These are phyloP conservation scores for Globodera rostochiensis DNA, from an alignment of 1,140 invertebrate species.

Conservation along the genomic window DNA sequence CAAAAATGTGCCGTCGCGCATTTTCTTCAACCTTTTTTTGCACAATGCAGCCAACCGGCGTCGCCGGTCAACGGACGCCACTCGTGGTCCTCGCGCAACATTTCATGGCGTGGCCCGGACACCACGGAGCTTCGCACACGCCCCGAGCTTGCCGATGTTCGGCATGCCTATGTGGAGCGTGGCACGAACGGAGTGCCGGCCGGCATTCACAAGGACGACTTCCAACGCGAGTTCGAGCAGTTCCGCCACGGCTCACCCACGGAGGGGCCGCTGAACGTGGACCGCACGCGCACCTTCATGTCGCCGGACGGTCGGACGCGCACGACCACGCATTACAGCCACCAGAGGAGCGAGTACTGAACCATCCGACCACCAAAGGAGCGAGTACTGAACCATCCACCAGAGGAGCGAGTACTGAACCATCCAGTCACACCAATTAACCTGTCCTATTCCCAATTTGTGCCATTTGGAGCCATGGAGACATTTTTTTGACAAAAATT, in stretches of 20 bases:
- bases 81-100: conserved; percentile 30
- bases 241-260: conserved; percentile 22
- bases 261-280: conserved; percentile 31
- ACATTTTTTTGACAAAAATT: neutral
- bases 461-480: neutral
- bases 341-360: conserved; percentile 30
- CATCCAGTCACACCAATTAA: neutral
- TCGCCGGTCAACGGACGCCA: conserved; percentile 25
- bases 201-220: conserved; percentile 15
- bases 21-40: neutral
- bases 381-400: too few species aligned
- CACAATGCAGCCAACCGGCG: conserved; percentile 5
- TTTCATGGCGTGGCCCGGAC: conserved; percentile 23
- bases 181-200: conserved; percentile 8
- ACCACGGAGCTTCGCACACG: conserved; percentile 21
- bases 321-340: conserved; percentile 30
- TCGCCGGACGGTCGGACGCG: conserved; percentile 36
- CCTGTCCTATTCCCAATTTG: neutral
- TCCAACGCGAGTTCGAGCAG: conserved; percentile 37
- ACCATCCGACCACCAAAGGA: neutral
- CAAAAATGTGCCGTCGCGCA: neutral
- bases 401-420: conserved; percentile 14
- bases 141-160: conserved; percentile 24
- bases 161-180: conserved; percentile 24
- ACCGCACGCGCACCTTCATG: conserved; percentile 31